These are phyloP conservation scores for Drosophila mulleri DNA, from an alignment of 2,888 invertebrate genomes.

Conservation along the genomic window DNA sequence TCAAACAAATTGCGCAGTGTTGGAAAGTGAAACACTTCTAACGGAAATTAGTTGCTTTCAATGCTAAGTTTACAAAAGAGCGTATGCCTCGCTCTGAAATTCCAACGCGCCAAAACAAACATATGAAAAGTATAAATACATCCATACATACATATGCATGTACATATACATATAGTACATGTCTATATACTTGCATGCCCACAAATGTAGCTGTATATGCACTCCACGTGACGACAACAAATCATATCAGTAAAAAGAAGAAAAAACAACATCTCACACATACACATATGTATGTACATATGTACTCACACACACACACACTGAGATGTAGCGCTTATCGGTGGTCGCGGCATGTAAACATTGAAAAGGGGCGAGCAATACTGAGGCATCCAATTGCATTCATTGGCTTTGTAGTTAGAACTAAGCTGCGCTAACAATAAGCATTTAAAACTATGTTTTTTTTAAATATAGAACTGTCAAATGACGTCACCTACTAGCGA, in stretches of 20 bases:
- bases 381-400: constrained; percentile 36
- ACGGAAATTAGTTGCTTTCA: constrained; percentile 17
- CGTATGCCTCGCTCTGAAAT: constrained; percentile 13
- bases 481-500: constrained; percentile 69
- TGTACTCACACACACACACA: constrained; percentile 11
- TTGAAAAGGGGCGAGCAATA: constrained; percentile 43
- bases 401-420: constrained; percentile 20
- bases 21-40: constrained; percentile 14
- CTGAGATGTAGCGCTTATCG: constrained; percentile 50
- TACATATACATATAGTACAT: not conserved
- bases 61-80: constrained; percentile 14
- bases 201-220: constrained; percentile 1
- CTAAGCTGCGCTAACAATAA: constrained; percentile 51
- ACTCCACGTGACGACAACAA: constrained; percentile 59
- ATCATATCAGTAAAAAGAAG: constrained; percentile 43
- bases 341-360: constrained; percentile 53
- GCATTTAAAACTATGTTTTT: constrained; percentile 60
- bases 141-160: not conserved
- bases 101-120: constrained; percentile 51
- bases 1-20: constrained; percentile 1
- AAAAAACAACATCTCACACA: constrained; percentile 30
- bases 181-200: not conserved
- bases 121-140: constrained; percentile 15
- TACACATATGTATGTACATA: not conserved
- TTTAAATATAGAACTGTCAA: constrained; percentile 54